phyloP scores from a whole-genome alignment of 2,113 vertebrate species.

The Oostethus manadensis region DNA sequence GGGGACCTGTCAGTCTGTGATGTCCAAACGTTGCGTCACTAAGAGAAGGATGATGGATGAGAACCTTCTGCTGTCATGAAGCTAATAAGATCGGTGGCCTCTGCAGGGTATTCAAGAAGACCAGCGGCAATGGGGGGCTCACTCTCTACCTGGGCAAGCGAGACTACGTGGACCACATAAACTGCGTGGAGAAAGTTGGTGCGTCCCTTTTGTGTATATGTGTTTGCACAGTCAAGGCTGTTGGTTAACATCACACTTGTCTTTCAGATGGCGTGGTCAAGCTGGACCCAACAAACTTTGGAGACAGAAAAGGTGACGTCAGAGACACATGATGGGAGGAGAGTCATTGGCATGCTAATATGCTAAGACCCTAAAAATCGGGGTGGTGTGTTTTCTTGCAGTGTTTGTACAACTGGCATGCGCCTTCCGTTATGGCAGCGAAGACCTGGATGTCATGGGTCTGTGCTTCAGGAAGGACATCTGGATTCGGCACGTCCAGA shows the following conservation, averaged over 20 bases:
- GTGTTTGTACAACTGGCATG: slow-evolving; percentile 71
- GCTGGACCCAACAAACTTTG: slow-evolving; percentile 58
- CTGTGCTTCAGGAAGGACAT: slow-evolving; percentile 76
- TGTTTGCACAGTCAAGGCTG: not conserved
- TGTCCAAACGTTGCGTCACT: slow-evolving; percentile 40
- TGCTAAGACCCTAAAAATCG: not conserved
- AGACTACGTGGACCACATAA: slow-evolving; percentile 66
- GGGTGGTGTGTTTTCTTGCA: slow-evolving; percentile 19
- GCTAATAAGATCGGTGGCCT: not conserved
- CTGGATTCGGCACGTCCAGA: slow-evolving; percentile 59
- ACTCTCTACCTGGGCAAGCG: slow-evolving; percentile 71
- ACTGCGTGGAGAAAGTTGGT: slow-evolving; percentile 62
- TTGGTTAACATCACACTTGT: not conserved
- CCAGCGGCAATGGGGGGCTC: slow-evolving; percentile 63
- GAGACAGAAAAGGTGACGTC: slow-evolving; percentile 67
- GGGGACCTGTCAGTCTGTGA: slow-evolving; percentile 30
- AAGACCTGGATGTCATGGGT: slow-evolving; percentile 74
- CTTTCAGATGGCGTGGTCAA: slow-evolving; percentile 67
- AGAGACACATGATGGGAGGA: not conserved
- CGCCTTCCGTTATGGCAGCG: slow-evolving; percentile 74
- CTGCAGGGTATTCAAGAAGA: slow-evolving; percentile 72
- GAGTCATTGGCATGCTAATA: not conserved
- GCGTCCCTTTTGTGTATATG: slow-evolving; percentile 17
- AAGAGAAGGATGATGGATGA: slow-evolving; percentile 41
- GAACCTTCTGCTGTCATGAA: slow-evolving; percentile 25